These are phyloP conservation scores for Sylvicapra grimmia DNA, from an alignment of 2,113 vertebrate genomes.

Conservation along the genomic window DNA sequence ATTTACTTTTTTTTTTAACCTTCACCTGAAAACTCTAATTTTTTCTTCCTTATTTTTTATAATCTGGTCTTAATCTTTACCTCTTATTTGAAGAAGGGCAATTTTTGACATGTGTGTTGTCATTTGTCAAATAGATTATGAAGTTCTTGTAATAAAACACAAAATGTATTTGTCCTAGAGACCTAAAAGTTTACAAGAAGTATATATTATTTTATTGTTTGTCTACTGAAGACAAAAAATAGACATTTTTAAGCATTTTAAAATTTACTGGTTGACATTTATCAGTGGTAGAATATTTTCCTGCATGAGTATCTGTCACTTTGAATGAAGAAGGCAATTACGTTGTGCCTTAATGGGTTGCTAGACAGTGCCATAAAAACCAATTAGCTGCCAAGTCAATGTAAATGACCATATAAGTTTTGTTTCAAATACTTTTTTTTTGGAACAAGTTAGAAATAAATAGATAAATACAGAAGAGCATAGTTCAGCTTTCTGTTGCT, in stretches of 20 bases:
- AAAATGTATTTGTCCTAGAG: slow-evolving; percentile 40
- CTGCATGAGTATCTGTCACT: background rate
- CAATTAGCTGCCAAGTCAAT: slow-evolving; percentile 2
- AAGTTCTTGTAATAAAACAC: slow-evolving; percentile 44
- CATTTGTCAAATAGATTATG: slow-evolving; percentile 41
- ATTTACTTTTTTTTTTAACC: slow-evolving; percentile 45
- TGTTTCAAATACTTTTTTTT: background rate
- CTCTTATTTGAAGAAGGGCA: slow-evolving; percentile 25
- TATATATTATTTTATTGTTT: slow-evolving; percentile 22
- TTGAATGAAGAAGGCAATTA: background rate
- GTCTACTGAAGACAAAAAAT: slow-evolving; percentile 26
- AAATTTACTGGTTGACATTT: background rate
- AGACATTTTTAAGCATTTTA: background rate
- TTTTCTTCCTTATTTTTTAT: slow-evolving; percentile 47
- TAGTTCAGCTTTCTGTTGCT: background rate
- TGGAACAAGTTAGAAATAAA: background rate
- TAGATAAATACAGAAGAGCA: background rate
- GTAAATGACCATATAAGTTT: background rate
- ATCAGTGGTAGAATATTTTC: background rate
- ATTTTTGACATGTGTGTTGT: background rate
- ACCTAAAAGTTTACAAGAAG: slow-evolving; percentile 33
- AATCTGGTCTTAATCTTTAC: slow-evolving; percentile 22
- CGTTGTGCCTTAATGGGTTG: background rate
- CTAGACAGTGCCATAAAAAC: background rate
- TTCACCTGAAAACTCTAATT: background rate